Conservation (phyloP, 2,113 vertebrate genomes). For the Bubo blakistoni region DNA sequence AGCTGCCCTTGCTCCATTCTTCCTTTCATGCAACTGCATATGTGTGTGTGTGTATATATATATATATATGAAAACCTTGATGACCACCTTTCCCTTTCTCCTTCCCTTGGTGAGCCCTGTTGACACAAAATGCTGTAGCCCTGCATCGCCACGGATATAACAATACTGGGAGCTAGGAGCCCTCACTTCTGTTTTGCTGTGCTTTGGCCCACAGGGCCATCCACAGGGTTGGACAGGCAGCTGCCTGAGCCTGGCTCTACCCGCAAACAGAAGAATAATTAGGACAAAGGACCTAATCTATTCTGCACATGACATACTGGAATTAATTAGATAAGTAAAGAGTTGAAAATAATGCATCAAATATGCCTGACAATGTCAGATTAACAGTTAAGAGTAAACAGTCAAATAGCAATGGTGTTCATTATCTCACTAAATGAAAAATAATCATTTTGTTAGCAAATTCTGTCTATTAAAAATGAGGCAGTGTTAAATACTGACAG, state of each 20-base stretch:
- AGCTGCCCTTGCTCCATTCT: not conserved
- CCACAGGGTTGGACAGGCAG: not conserved
- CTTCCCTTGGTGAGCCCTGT: not conserved
- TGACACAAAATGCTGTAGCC: not conserved
- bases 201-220: not conserved
- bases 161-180: not conserved
- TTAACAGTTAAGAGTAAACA: conserved; percentile 59
- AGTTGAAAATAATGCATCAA: conserved; percentile 45
- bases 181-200: not conserved
- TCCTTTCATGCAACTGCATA: not conserved
- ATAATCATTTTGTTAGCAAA: conserved; percentile 1
- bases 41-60: not conserved
- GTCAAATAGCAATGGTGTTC: not conserved
- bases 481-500: conserved; percentile 19
- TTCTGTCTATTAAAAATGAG: conserved; percentile 36
- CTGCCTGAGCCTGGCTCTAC: not conserved
- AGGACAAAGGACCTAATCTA: not conserved
- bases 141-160: not conserved
- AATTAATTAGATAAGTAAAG: conserved; percentile 41
- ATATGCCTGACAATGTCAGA: conserved; percentile 53
- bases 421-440: conserved; percentile 29
- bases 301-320: not conserved
- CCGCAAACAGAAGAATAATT: not conserved
- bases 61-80: not conserved
- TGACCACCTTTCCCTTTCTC: not conserved